These are phyloP conservation scores for Oostethus manadensis DNA, from an alignment of 2,113 vertebrate genomes.

Conservation along the genomic window DNA sequence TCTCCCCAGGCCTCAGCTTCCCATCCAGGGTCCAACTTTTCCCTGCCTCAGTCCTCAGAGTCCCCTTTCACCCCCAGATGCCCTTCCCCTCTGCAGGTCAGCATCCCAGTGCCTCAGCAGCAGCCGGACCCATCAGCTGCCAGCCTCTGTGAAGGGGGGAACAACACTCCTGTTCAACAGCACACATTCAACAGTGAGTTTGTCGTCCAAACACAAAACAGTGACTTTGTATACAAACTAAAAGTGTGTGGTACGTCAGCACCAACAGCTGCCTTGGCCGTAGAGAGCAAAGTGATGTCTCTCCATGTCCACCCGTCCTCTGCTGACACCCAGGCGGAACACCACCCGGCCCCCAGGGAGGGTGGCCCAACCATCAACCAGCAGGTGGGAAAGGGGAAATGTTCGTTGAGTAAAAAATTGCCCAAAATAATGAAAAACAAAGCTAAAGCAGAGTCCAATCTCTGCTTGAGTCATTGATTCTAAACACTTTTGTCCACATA, in stretches of 20 bases:
- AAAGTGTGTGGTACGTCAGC: conserved; percentile 27
- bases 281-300: conserved; percentile 48
- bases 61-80: conserved; percentile 25
- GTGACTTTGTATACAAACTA: too few species aligned
- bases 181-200: conserved; percentile 67
- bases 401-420: too few species aligned
- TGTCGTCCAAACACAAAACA: background rate
- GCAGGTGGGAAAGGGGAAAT: conserved; percentile 45
- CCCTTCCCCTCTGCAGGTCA: conserved; percentile 33
- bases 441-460: background rate
- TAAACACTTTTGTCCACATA: conserved; percentile 2
- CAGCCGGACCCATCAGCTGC: conserved; percentile 39
- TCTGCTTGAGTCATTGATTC: background rate
- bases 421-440: too few species aligned
- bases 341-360: conserved; percentile 18
- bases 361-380: conserved; percentile 20
- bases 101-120: conserved; percentile 55
- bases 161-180: conserved; percentile 50
- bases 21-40: conserved; percentile 17
- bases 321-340: conserved; percentile 36
- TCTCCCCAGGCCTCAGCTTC: conserved; percentile 10
- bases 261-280: conserved; percentile 63
- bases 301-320: conserved; percentile 49
- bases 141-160: conserved; percentile 36
- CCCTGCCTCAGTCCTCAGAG: conserved; percentile 28